Base-by-base conservation (phyloP, 1,140 invertebrate species). In the Argopecten irradians region DNA sequence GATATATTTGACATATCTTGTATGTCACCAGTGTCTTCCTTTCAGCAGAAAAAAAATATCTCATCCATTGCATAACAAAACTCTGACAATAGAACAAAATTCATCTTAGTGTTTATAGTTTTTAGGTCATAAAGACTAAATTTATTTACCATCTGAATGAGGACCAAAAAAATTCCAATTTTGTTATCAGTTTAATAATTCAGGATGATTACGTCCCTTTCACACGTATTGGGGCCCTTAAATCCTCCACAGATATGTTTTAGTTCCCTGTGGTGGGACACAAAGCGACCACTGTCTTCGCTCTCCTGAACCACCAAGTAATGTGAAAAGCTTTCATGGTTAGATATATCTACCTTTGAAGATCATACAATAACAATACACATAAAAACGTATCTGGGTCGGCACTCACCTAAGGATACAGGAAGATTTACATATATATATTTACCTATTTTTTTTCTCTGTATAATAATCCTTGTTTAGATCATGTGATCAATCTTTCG, bases 261-360 rank as follows among this genome's bases (percentile, higher is more conserved):
- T 3, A 28, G 55, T 71, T 16, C 55, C 55, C 55, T 71, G 55
- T 11, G 55, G 55, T 28, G 55, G 55, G 55, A n/a, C 55, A 71
- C 55, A 71, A 71, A 71, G 55, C 7, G n/a, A 11, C 55, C n/a
- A 11, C 55, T 71, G 55, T 28, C n/a, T n/a, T n/a, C 5, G n/a
- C 55, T 3, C n/a, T n/a, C 14, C n/a, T 71, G 55, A 71, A 71
- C 28, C 55, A 11, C 22, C n/a, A 22, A 46, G 19, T 71, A 71
- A 71, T 71, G 55, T 71, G 55, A 71, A 71, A 71, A 71, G 14
- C 55, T 71, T 71, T 71, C 55, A n/a, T 71, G 55, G 14, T 71
- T 39, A 28, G n/a, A n/a, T n/a, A n/a, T n/a, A n/a, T n/a, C n/a
- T 71, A 28, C 55, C 55, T 71, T 71, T 71, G 55, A 28, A 28